Conservation (phyloP, 2,888 invertebrate genomes). For the Bugulina stolonifera region DNA sequence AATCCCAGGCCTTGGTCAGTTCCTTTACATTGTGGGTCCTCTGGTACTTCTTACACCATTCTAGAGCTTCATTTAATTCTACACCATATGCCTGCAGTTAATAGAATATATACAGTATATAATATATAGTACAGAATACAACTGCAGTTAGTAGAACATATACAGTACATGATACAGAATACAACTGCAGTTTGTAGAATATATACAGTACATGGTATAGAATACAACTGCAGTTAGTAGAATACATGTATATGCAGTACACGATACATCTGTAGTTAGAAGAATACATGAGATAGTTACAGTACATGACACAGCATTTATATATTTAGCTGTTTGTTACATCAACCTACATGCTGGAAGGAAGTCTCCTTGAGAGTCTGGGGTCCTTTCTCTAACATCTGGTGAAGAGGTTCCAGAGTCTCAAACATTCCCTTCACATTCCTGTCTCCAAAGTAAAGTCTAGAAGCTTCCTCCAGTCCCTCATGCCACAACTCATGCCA, state of each 20-base stretch:
- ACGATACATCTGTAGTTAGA: too few species aligned
- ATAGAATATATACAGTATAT: background rate
- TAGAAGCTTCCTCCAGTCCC: slow-evolving; percentile 76
- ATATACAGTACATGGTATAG: background rate
- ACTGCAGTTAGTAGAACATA: background rate
- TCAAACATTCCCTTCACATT: slow-evolving; percentile 95
- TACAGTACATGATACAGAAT: background rate
- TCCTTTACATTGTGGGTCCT: slow-evolving; percentile 80
- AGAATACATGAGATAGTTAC: too few species aligned
- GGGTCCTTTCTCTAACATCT: slow-evolving; percentile 86
- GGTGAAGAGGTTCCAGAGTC: slow-evolving; percentile 86
- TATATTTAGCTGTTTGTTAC: too few species aligned
- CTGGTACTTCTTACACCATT: slow-evolving; percentile 87
- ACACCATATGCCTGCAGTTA: slow-evolving; percentile 72
- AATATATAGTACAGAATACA: background rate
- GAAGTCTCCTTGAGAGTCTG: slow-evolving; percentile 94
- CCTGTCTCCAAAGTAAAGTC: slow-evolving; percentile 86
- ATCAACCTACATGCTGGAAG: slow-evolving; percentile 70
- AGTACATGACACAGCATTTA: too few species aligned
- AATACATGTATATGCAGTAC: background rate
- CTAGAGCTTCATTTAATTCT: slow-evolving; percentile 87
- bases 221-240: background rate
- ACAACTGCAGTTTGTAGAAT: background rate
- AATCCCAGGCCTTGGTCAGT: slow-evolving; percentile 96
- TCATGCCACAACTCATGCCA: slow-evolving; percentile 99